These are phyloP conservation scores for Caenorhabditis sp. DNA, from an alignment of 2,888 invertebrate species.

Conservation along the genomic window DNA sequence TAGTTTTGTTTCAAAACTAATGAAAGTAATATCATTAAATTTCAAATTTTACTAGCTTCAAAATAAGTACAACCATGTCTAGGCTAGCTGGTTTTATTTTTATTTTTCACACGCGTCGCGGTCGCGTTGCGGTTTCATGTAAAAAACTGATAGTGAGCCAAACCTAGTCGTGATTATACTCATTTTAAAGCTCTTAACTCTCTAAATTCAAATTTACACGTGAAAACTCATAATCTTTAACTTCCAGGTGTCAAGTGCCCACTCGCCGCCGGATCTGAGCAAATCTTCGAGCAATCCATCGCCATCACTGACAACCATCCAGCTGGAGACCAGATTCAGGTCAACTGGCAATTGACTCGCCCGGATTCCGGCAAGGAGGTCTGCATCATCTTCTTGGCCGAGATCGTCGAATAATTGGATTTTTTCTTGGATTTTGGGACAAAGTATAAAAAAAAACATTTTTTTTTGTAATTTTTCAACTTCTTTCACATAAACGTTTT, in stretches of 20 bases:
- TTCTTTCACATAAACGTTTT: too few species aligned
- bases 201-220: neutral
- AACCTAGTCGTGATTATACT: slow-evolving; percentile 15
- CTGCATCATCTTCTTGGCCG: slow-evolving; percentile 79
- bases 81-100: too few species aligned
- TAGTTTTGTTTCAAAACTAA: neutral
- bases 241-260: slow-evolving; percentile 59
- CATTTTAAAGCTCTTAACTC: neutral
- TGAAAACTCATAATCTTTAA: too few species aligned
- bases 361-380: slow-evolving; percentile 67
- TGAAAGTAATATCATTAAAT: too few species aligned
- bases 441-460: too few species aligned
- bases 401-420: slow-evolving; percentile 64
- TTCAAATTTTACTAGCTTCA: too few species aligned
- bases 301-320: slow-evolving; percentile 58
- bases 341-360: slow-evolving; percentile 76
- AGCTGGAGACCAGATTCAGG: slow-evolving; percentile 67
- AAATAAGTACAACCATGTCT: neutral
- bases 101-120: too few species aligned
- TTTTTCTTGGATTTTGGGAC: slow-evolving; percentile 3
- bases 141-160: too few species aligned
- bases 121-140: too few species aligned
- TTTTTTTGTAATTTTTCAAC: too few species aligned
- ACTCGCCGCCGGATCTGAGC: slow-evolving; percentile 30
- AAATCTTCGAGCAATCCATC: slow-evolving; percentile 54